Conservation (phyloP, 2,888 invertebrate species). For the Caenorhabditis virilis region DNA sequence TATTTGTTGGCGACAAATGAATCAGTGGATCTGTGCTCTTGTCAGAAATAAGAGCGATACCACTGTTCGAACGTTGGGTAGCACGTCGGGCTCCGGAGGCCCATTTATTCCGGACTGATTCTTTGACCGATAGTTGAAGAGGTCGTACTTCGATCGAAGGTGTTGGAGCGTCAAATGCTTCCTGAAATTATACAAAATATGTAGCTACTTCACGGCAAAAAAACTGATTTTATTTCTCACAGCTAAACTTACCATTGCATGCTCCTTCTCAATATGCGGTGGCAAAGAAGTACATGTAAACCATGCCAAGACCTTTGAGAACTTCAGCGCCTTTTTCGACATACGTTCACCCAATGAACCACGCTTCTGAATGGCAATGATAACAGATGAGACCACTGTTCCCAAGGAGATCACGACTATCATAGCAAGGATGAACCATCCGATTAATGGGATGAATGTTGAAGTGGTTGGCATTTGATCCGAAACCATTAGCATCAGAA, state of each 20-base stretch:
- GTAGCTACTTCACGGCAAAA: not conserved
- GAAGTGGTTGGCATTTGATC: conserved; percentile 72
- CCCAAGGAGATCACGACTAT: conserved; percentile 72
- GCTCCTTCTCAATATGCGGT: conserved; percentile 62
- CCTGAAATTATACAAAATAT: conserved; percentile 17
- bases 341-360: conserved; percentile 65
- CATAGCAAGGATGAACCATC: conserved; percentile 72
- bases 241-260: conserved; percentile 42
- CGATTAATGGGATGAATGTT: conserved; percentile 72
- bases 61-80: conserved; percentile 31
- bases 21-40: conserved; percentile 62
- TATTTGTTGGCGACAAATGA: conserved; percentile 40
- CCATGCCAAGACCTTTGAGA: conserved; percentile 58
- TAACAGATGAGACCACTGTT: conserved; percentile 71
- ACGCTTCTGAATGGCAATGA: conserved; percentile 71
- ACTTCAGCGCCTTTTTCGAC: conserved; percentile 51
- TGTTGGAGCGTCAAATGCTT: conserved; percentile 47
- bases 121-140: conserved; percentile 27
- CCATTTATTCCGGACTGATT: conserved; percentile 34
- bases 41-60: conserved; percentile 54
- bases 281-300: conserved; percentile 65
- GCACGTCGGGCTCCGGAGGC: conserved; percentile 24
- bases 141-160: conserved; percentile 46
- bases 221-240: conserved; percentile 1
- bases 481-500: conserved; percentile 71